Conservation (phyloP, 2,888 invertebrate genomes). For the Acanthococcus lagerstroemiae region DNA sequence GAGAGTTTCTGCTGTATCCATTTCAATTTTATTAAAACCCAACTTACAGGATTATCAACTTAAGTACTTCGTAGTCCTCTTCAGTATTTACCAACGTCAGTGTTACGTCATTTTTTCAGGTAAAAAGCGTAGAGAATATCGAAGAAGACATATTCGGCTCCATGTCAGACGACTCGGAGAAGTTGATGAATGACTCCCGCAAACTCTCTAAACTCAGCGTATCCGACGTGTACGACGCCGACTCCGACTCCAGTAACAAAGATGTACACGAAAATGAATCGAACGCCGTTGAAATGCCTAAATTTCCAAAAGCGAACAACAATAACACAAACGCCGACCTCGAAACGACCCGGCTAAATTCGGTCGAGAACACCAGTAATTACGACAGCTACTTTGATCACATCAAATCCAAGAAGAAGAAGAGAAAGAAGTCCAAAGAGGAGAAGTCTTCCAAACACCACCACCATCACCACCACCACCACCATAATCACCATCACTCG, state of each 20-base stretch:
- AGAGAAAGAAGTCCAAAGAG: slow-evolving; percentile 40
- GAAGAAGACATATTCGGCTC: slow-evolving; percentile 71
- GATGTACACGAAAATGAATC: slow-evolving; percentile 14
- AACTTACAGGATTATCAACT: too few relatives aligned
- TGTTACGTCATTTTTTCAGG: not conserved
- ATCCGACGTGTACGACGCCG: slow-evolving; percentile 45
- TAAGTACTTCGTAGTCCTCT: too few relatives aligned
- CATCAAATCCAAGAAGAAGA: slow-evolving; percentile 39
- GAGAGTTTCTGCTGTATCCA: too few relatives aligned
- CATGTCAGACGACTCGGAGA: slow-evolving; percentile 58
- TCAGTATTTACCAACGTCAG: too few relatives aligned
- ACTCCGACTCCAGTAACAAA: slow-evolving; percentile 43
- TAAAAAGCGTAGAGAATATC: slow-evolving; percentile 16
- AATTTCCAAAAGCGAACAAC: not conserved
- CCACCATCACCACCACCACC: slow-evolving; percentile 24
- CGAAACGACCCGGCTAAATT: slow-evolving; percentile 55
- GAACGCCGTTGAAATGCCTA: not conserved
- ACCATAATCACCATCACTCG: slow-evolving; percentile 46
- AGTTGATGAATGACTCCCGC: slow-evolving; percentile 16
- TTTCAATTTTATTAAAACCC: too few relatives aligned
- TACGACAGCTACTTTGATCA: slow-evolving; percentile 29
- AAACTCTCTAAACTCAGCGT: slow-evolving; percentile 39
- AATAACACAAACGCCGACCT: slow-evolving; percentile 40
- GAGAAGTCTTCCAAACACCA: slow-evolving; percentile 44
- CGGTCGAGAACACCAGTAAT: slow-evolving; percentile 29